These are phyloP conservation scores for Drosophila orosa DNA, from an alignment of 1,140 invertebrate species.

Conservation along the genomic window DNA sequence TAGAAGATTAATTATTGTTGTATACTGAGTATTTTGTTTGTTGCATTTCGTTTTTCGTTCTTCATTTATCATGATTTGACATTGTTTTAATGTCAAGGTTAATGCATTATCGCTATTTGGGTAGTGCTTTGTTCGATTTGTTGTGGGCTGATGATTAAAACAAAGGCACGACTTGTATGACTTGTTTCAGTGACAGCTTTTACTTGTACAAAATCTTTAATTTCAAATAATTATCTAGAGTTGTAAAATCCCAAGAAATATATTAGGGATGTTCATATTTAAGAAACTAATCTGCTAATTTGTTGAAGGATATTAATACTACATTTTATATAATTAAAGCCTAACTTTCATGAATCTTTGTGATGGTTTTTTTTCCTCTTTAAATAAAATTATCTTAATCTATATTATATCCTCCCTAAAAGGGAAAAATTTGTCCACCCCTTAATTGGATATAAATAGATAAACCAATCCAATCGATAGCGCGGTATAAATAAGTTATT, in stretches of 20 bases:
- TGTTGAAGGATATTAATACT: too few species aligned
- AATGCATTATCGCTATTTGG: conserved; percentile 22
- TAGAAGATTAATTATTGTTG: conserved; percentile 36
- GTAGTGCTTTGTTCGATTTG: conserved; percentile 16
- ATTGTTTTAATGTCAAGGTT: conserved; percentile 57
- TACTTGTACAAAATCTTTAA: background rate
- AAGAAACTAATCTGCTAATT: too few species aligned
- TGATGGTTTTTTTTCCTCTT: too few species aligned
- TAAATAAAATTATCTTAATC: background rate
- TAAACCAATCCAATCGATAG: conserved; percentile 33
- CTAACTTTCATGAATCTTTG: too few species aligned
- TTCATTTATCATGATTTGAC: conserved; percentile 51
- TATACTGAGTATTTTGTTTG: conserved; percentile 16
- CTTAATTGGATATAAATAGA: conserved; percentile 25
- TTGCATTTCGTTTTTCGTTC: conserved; percentile 9
- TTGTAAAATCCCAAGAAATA: too few species aligned
- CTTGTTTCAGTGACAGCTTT: background rate
- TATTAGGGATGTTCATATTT: too few species aligned
- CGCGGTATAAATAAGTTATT: conserved; percentile 36
- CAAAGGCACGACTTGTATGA: background rate
- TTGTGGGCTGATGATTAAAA: conserved; percentile 6
- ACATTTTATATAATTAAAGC: too few species aligned
- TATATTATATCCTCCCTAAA: too few species aligned
- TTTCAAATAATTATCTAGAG: too few species aligned
- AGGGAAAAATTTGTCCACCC: background rate